Base-by-base conservation (phyloP, 2,113 vertebrate genomes). In the Hemichromis elongatus region DNA sequence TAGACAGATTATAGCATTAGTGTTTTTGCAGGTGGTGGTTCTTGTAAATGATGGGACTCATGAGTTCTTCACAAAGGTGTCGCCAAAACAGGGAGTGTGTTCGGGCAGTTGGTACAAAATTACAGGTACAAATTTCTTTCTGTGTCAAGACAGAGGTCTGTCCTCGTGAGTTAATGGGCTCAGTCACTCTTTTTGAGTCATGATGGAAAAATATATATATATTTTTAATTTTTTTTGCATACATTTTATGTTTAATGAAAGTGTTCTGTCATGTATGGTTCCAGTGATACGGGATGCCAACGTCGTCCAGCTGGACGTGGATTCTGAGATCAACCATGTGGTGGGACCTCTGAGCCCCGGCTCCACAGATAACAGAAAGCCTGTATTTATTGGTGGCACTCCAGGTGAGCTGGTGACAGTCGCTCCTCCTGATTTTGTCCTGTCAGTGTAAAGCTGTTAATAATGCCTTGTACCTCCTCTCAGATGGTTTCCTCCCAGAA, bases 351-450 rank as follows among this genome's bases (percentile, higher is more conserved):
- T 97, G 70, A 97, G 96, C 83, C 94, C 95, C 82, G 95, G 90
- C 47, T 86, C 96, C 82, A 87, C 73, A 33, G 96, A 96, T 47
- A 92, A 92, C 84, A 96, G 85, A 77, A 96, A 96, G 45, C 97
- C 97, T 4, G 96, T 99, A 50, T 98, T 98, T 93, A 96, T 99
- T 81, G 99, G 98, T 75, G 98, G 98, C 87, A 96, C 97, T 81
- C 98, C 98, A 97, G 97, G 99, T 99, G 92, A 80, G 96, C 55
- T 37, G 24, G 16, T 1, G 33, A 6, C 30, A 4, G 1, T 26
- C 16, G 2, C 52, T 42, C 14, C n/a, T 40, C 9, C 19, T 47
- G 9, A 6, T 50, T 13, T 30, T 33, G 5, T 70, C 9, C 13
- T 26, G 2, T 50, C 28, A 3, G 12, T 1, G n/a, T 26, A 19